Percentiles rank a stretch among this genome's conserved stretches.
Conservation (phyloP, 2,888 invertebrate genomes). For the Neoascia interrupta region DNA sequence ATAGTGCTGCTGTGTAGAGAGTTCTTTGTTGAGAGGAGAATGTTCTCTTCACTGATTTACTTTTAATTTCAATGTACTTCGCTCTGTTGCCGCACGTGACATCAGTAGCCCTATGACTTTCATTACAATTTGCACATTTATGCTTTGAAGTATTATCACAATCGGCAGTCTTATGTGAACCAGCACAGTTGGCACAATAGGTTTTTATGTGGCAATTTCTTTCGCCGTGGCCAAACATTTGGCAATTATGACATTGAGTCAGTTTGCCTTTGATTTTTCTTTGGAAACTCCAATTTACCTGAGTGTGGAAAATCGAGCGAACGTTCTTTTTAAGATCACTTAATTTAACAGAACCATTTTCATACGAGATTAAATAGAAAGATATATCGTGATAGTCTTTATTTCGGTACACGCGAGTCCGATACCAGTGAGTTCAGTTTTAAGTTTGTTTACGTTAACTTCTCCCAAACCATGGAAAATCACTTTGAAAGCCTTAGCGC, state of each 20-base stretch:
- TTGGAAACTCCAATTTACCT: background rate
- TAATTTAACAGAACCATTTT: background rate
- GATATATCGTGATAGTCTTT: too few relatives aligned
- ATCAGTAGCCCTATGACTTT: too few relatives aligned
- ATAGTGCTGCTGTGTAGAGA: background rate
- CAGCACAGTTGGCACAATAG: slow-evolving; percentile 5
- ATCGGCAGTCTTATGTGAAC: background rate
- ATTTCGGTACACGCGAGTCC: background rate
- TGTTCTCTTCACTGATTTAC: background rate
- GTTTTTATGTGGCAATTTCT: slow-evolving; percentile 11
- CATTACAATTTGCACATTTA: background rate
- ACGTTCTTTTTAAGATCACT: background rate
- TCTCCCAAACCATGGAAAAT: background rate
- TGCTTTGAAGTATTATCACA: background rate
- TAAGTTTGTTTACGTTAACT: background rate
- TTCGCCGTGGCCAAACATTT: slow-evolving; percentile 21
- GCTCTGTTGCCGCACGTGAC: background rate
- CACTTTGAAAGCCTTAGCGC: slow-evolving; percentile 13
- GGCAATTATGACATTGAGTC: slow-evolving; percentile 4
- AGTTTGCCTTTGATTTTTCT: background rate
- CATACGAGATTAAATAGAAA: background rate
- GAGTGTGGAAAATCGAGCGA: background rate
- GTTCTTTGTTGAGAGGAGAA: too few relatives aligned
- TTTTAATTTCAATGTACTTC: background rate
- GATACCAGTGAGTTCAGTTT: background rate